Evolutionary conservation across 2,113 vertebrate species (phyloP).

Genomic region (Microcebus lehilahytsara): DNA sequence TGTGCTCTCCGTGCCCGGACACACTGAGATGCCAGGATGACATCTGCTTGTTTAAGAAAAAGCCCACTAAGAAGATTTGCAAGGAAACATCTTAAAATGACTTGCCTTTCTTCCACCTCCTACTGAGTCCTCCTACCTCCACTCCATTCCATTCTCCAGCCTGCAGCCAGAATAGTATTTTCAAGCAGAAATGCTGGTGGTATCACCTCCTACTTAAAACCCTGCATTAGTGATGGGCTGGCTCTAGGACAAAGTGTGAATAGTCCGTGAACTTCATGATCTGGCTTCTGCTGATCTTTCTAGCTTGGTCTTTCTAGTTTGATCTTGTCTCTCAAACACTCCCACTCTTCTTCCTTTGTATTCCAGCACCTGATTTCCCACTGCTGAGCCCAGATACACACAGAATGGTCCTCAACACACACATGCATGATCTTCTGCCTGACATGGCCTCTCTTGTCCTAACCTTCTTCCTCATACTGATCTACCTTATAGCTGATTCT

Average conservation of each 20-base stretch:
- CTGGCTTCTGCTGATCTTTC: conserved; percentile 21
- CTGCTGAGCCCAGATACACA: not conserved
- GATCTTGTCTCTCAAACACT: not conserved
- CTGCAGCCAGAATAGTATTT: not conserved
- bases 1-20: not conserved
- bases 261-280: not conserved
- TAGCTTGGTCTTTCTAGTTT: not conserved
- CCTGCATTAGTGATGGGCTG: not conserved
- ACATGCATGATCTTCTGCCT: not conserved
- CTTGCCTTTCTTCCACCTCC: not conserved
- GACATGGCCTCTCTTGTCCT: not conserved
- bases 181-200: not conserved
- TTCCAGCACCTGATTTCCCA: not conserved
- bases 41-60: not conserved
- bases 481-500: not conserved
- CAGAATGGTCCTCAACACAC: not conserved
- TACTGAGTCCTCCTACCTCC: not conserved
- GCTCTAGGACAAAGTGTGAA: not conserved
- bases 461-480: not conserved
- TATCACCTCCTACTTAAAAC: conserved; percentile 44
- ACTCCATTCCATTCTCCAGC: not conserved
- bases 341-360: not conserved
- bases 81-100: conserved; percentile 30
- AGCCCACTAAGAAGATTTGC: not conserved
- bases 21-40: not conserved